Conservation (phyloP, 2,888 invertebrate species). For the Electrophaes corylata region DNA sequence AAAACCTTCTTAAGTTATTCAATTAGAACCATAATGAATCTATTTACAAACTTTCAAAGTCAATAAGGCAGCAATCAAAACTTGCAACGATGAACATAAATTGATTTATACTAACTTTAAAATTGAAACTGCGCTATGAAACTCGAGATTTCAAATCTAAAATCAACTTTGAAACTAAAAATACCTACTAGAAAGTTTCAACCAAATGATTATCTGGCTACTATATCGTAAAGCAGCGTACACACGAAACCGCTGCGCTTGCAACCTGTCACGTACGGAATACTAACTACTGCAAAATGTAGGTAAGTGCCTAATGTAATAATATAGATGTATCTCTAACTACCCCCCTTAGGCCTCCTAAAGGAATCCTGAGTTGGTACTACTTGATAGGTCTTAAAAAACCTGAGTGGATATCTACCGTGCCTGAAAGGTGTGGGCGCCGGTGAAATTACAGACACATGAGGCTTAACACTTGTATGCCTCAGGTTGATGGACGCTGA, state of each 20-base stretch:
- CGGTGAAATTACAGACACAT: no score
- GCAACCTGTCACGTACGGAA: no score
- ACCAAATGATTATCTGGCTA: conserved; percentile 41
- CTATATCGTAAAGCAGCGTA: neutral
- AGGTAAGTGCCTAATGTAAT: no score
- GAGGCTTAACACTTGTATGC: no score
- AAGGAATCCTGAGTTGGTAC: no score
- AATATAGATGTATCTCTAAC: no score
- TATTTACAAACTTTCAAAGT: conserved; percentile 26
- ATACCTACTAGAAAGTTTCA: conserved; percentile 46
- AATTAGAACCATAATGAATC: conserved; percentile 17
- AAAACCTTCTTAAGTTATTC: conserved; percentile 16
- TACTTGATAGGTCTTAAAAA: no score
- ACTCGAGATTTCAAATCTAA: conserved; percentile 28
- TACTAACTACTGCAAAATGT: no score
- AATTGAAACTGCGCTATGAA: conserved; percentile 20
- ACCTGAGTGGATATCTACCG: no score
- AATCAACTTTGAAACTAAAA: neutral
- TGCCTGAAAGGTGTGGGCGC: no score
- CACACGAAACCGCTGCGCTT: neutral
- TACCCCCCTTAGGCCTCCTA: no score
- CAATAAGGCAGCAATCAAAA: conserved; percentile 27
- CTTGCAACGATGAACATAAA: conserved; percentile 33
- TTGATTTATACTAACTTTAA: conserved; percentile 37
- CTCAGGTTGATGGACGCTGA: no score